Base-by-base conservation (phyloP, 30 jellyfish, hydroid and myxozoan genomes). In the Mastigias papua region DNA sequence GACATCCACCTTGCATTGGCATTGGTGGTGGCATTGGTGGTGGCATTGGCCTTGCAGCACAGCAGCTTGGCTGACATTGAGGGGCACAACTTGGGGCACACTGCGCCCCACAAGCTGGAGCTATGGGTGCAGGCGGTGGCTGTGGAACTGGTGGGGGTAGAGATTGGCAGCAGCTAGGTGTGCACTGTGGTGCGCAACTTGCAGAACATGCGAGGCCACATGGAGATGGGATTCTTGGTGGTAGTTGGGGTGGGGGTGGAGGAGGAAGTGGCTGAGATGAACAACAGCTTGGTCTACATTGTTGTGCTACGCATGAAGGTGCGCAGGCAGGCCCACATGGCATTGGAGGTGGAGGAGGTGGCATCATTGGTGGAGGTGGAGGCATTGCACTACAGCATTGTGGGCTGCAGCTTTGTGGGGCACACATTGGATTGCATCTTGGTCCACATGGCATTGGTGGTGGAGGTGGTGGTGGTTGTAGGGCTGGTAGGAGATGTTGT, bases 201-300 rank as follows among this genome's bases (percentile, higher is more conserved):
- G 90, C 90, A 34, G 97, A 76, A 37, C 97, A 90, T 0, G 90
- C 84, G 15, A 74, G 85, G 30, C 97, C 97, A 76, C 97, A 90
- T 0, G 90, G 93, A 22, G 93, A 74, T 22, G 93, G 88, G 17
- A 82, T 72, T 46, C 87, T 75, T 64, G 90, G 94, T 33, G 86
- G 63, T 11, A 88, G 87, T 4, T 69, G 92, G 46, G 92, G 92
- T 21, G 73, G 78, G 10, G 91, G 95, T 21, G 83, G 89, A 32
- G 85, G 85, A 37, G 93, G 85, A 21, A 32, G 73, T 25, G 93
- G 93, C 81, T 34, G 42, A 33, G 94, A 71, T 5, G 80, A 26
- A 46, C 88, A 66, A 83, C 89, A 75, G 9, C 33, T 37, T 15
- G 89, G 89, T n/a, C 80, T 71, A 50, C 92, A 83, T 33, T 58